phyloP scores from a whole-genome alignment of 2,797 vertebrate genomes.

The Sylvilagus floridanus region DNA sequence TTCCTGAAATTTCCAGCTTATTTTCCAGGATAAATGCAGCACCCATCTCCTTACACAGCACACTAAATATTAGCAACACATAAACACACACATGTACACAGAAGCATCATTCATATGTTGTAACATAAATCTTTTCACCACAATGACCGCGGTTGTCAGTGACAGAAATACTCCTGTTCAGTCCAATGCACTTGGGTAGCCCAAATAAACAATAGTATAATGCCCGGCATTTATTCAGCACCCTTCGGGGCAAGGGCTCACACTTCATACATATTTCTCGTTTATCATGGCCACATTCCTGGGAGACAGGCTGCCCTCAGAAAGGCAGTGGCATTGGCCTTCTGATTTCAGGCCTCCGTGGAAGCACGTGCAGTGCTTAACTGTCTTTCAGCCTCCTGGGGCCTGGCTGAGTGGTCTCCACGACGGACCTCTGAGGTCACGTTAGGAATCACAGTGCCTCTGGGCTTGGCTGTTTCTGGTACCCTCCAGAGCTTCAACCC shows the following conservation, averaged over 20 bases:
- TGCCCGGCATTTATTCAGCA: slow-evolving; percentile 75
- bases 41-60: slow-evolving; percentile 43
- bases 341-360: slow-evolving; percentile 27
- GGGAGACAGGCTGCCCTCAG: slow-evolving; percentile 76
- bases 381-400: neutral
- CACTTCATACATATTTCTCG: slow-evolving; percentile 80
- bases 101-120: slow-evolving; percentile 81
- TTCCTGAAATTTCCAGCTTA: slow-evolving; percentile 67
- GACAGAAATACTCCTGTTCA: slow-evolving; percentile 83
- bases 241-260: slow-evolving; percentile 73
- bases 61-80: slow-evolving; percentile 72
- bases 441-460: neutral
- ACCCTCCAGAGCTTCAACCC: neutral
- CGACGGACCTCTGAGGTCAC: neutral
- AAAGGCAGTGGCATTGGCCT: slow-evolving; percentile 15
- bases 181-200: slow-evolving; percentile 79
- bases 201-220: slow-evolving; percentile 85
- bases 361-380: neutral
- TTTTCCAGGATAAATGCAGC: slow-evolving; percentile 77
- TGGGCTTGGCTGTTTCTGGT: neutral
- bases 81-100: slow-evolving; percentile 68
- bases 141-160: slow-evolving; percentile 81
- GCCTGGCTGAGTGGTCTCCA: neutral
- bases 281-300: slow-evolving; percentile 83
- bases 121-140: slow-evolving; percentile 84